A percentile compares a stretch with the other conserved stretches of the same genome.
phyloP scores from a whole-genome alignment of 2,113 vertebrate species.

The Bostrychus sinensis region DNA sequence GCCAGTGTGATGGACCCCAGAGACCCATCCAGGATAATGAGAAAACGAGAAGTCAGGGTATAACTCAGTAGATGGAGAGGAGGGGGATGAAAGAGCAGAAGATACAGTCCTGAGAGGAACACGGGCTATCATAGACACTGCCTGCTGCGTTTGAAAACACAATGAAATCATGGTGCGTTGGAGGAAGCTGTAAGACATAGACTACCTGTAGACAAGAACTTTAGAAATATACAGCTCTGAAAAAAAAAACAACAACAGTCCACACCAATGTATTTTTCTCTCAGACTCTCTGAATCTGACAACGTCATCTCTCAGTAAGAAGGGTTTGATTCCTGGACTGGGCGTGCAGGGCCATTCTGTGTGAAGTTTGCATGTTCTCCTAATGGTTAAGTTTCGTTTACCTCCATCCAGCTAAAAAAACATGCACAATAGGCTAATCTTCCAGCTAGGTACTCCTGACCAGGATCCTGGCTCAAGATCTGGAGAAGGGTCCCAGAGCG shows the following conservation, averaged over 20 bases:
- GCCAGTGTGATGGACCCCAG: constrained; percentile 29
- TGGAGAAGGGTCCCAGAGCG: too few species aligned
- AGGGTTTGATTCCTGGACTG: too few species aligned
- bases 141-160: constrained; percentile 13
- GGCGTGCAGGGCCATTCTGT: too few species aligned
- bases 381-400: too few species aligned
- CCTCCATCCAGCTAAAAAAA: too few species aligned
- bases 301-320: too few species aligned
- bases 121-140: constrained; percentile 25
- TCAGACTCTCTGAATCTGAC: too few species aligned
- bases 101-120: constrained; percentile 13
- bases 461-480: too few species aligned
- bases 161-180: not conserved
- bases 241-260: not conserved
- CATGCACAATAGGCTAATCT: too few species aligned
- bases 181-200: not conserved
- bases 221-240: not conserved
- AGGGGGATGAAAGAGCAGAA: constrained; percentile 14
- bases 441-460: too few species aligned
- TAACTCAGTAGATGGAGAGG: constrained; percentile 42
- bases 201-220: constrained; percentile 4
- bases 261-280: too few species aligned
- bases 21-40: constrained; percentile 37
- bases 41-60: constrained; percentile 40
- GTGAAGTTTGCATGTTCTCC: too few species aligned